Conservation (phyloP, 2,797 vertebrate species). For the Netta rufina region DNA sequence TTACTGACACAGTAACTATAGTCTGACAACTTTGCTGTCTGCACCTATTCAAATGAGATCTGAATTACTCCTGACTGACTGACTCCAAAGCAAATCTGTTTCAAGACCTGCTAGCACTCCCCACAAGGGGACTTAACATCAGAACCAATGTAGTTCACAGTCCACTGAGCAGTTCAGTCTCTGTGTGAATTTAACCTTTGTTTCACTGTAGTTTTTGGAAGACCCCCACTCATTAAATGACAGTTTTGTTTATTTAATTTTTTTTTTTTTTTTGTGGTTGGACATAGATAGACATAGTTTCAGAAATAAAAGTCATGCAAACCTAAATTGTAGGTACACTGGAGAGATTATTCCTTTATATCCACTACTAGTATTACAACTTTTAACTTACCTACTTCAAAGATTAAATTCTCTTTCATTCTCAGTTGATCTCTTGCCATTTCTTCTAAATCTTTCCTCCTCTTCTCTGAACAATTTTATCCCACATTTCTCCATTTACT, state of each 20-base stretch:
- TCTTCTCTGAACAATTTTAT: neutral
- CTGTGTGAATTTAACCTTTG: neutral
- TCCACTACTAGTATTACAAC: neutral
- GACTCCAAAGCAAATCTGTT: neutral
- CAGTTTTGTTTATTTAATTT: neutral
- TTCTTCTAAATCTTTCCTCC: neutral
- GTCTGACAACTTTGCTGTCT: neutral
- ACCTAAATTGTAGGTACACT: neutral
- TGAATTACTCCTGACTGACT: neutral
- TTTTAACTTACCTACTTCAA: neutral
- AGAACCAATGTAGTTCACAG: neutral
- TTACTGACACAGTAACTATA: neutral
- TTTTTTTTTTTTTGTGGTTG: neutral
- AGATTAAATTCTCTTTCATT: neutral
- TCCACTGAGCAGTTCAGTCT: neutral
- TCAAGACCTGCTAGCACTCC: neutral
- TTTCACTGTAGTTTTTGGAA: neutral
- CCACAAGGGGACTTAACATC: neutral
- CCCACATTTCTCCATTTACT: neutral
- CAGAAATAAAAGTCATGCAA: neutral
- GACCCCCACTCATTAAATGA: neutral
- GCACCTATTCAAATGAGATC: neutral
- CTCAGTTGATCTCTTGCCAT: neutral
- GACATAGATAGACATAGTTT: neutral
- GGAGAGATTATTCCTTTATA: neutral